These are phyloP conservation scores for Pollimyrus isidori DNA, from an alignment of 2,113 vertebrate species.

Conservation along the genomic window DNA sequence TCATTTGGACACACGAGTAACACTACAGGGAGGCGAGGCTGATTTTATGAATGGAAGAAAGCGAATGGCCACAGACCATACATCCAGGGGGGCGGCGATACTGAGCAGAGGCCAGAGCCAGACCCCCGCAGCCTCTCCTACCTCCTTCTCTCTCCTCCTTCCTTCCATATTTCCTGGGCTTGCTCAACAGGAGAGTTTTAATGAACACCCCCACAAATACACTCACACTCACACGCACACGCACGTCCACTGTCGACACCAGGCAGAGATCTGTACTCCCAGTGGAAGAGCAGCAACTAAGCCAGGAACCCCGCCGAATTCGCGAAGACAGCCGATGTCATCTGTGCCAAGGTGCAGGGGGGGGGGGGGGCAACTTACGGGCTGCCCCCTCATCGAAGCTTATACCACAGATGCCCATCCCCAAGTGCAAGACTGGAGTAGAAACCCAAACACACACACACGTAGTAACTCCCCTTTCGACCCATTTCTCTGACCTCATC, in stretches of 20 bases:
- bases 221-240: not conserved
- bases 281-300: not conserved
- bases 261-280: not conserved
- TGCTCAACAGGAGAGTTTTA: not conserved
- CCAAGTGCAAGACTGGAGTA: not conserved
- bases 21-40: not conserved
- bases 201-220: not conserved
- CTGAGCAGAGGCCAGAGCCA: not conserved
- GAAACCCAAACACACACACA: not conserved
- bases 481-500: not conserved
- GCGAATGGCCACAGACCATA: not conserved
- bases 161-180: not conserved
- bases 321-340: not conserved
- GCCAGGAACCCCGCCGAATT: not conserved
- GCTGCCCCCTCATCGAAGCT: not conserved
- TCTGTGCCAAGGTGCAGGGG: not conserved
- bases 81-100: not conserved
- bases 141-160: not conserved
- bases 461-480: not conserved
- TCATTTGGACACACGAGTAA: not conserved
- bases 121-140: not conserved
- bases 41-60: not conserved
- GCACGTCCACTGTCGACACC: not conserved
- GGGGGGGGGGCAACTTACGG: not conserved
- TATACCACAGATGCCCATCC: not conserved